A percentile compares a stretch with the other conserved stretches of the same genome.
Conservation (phyloP, 2,797 vertebrate genomes). For the Tinamus major region DNA sequence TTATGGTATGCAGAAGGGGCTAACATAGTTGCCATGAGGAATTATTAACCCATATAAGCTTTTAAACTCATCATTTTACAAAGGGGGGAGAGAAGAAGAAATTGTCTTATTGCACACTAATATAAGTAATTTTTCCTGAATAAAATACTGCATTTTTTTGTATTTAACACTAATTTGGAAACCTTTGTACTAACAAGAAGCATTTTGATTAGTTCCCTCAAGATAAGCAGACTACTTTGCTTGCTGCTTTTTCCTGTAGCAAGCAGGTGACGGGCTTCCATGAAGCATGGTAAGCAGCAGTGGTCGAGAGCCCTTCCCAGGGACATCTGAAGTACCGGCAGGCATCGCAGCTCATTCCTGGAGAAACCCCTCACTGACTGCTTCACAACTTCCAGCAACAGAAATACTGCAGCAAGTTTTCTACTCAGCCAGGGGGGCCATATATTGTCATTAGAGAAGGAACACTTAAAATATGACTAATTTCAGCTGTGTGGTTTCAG, state of each 20-base stretch:
- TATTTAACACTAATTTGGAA: background rate
- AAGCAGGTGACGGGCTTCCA: background rate
- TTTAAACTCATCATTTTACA: background rate
- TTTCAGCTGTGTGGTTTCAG: conserved; percentile 57
- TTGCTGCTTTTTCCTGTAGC: background rate
- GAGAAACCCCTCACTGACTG: background rate
- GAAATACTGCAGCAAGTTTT: conserved; percentile 26
- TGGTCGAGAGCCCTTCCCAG: background rate
- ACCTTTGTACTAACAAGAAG: background rate
- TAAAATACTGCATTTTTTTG: background rate
- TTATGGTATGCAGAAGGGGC: background rate
- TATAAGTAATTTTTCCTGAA: background rate
- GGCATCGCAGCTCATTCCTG: background rate
- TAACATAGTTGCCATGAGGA: rapidly evolving
- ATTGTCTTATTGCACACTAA: background rate
- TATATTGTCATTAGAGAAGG: conserved; percentile 24
- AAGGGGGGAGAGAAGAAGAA: background rate
- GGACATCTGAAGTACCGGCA: background rate
- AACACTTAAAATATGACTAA: conserved; percentile 43
- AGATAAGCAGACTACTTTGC: background rate
- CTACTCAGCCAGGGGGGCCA: background rate
- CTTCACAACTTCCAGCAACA: conserved; percentile 22
- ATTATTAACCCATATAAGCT: background rate
- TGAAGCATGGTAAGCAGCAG: background rate
- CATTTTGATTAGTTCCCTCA: background rate